These are phyloP conservation scores for Drosophila quadrilineata DNA, from an alignment of 1,140 invertebrate genomes.

Conservation along the genomic window DNA sequence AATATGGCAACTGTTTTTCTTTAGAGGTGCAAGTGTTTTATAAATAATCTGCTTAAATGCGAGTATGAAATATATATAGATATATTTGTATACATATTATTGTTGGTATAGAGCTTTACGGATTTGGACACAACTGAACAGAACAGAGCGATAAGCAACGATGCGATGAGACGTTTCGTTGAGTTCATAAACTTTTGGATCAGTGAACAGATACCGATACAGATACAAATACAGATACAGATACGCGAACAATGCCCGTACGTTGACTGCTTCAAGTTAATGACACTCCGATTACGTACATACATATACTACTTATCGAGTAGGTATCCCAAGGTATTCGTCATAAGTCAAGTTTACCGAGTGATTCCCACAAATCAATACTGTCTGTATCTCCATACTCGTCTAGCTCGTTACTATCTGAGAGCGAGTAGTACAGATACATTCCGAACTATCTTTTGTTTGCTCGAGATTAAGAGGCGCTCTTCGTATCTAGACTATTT, in stretches of 20 bases:
- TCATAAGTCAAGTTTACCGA: not conserved
- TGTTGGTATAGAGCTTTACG: too few species aligned
- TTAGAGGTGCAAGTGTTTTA: conserved; percentile 8
- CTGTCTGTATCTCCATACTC: not conserved
- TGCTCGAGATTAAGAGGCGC: conserved; percentile 14
- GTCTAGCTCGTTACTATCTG: not conserved
- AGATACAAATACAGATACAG: too few species aligned
- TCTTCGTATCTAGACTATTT: conserved; percentile 15
- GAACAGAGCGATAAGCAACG: conserved; percentile 20
- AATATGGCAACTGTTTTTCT: not conserved
- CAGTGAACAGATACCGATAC: too few species aligned
- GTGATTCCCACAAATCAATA: conserved; percentile 11
- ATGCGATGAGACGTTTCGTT: conserved; percentile 11
- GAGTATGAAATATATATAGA: too few species aligned
- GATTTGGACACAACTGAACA: conserved; percentile 20
- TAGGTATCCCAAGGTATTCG: not conserved
- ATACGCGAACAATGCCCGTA: conserved; percentile 32
- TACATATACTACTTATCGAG: conserved; percentile 7
- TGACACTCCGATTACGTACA: conserved; percentile 31
- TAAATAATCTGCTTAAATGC: conserved; percentile 25
- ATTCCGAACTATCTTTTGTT: conserved; percentile 2
- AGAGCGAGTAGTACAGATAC: not conserved
- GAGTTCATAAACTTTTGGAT: conserved; percentile 23
- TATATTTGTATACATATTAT: conserved; percentile 3
- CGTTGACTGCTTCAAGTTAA: conserved; percentile 35